Percentiles rank a stretch among this genome's conserved stretches.
These are phyloP conservation scores for Leptatherina wallacei DNA, from an alignment of 2,797 vertebrate genomes.

Conservation along the genomic window DNA sequence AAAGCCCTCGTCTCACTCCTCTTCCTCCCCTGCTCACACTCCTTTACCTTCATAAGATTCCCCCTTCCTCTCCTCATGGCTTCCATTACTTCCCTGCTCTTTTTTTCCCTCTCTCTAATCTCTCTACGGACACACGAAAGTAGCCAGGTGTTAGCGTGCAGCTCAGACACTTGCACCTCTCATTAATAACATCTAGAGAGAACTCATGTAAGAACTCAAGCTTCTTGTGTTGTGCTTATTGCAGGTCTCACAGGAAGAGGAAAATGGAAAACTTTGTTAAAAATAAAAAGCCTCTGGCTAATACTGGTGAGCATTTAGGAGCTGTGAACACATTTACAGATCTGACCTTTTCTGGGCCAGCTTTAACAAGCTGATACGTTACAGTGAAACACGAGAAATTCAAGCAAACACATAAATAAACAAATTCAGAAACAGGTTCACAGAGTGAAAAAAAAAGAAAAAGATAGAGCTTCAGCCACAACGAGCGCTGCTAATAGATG, in stretches of 20 bases:
- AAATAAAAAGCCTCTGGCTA: constrained; percentile 35
- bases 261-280: constrained; percentile 35
- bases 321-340: constrained; percentile 33
- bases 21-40: background rate
- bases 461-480: constrained; percentile 29
- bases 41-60: constrained; percentile 25
- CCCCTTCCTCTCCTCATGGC: constrained; percentile 5
- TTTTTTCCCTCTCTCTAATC: constrained; percentile 24
- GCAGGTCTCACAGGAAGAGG: constrained; percentile 14
- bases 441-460: constrained; percentile 4
- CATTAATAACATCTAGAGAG: constrained; percentile 24
- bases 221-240: constrained; percentile 24
- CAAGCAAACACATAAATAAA: constrained; percentile 16
- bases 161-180: constrained; percentile 33
- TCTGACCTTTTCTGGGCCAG: constrained; percentile 9
- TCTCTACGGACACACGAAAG: constrained; percentile 36
- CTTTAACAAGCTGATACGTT: constrained; percentile 18
- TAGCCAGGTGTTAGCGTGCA: constrained; percentile 25
- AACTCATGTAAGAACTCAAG: constrained; percentile 17
- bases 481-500: constrained; percentile 66
- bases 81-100: constrained; percentile 28
- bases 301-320: constrained; percentile 13
- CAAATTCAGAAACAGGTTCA: constrained; percentile 15
- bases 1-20: background rate
- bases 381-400: constrained; percentile 11